Evolutionary conservation across 2,888 invertebrate genomes (phyloP).

Genomic region (Hydrotaea diabolus): DNA sequence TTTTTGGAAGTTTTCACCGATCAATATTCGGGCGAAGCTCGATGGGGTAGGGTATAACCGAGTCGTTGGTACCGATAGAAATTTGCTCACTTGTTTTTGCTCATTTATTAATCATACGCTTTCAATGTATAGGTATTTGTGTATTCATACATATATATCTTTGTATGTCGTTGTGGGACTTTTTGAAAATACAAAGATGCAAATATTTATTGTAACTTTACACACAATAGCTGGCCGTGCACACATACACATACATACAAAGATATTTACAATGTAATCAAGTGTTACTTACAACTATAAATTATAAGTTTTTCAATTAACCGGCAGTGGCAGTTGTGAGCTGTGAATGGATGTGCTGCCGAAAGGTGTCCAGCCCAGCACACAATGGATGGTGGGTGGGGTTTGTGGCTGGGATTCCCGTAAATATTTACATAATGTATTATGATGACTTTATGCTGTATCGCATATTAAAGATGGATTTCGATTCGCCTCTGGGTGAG

Average conservation of each 20-base stretch:
- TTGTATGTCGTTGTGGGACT: too few relatives aligned
- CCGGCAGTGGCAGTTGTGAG: neutral
- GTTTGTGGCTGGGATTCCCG: neutral
- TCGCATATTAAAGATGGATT: too few relatives aligned
- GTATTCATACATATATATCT: neutral
- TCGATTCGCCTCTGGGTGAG: too few relatives aligned
- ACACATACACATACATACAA: neutral
- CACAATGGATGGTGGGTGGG: neutral
- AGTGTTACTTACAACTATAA: neutral
- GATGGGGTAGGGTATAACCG: too few relatives aligned
- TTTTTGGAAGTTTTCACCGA: too few relatives aligned
- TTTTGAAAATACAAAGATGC: neutral
- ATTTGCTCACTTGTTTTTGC: too few relatives aligned
- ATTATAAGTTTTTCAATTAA: conserved; percentile 21
- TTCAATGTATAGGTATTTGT: neutral
- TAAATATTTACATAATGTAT: neutral
- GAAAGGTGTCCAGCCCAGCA: neutral
- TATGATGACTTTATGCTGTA: too few relatives aligned
- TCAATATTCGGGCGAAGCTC: too few relatives aligned
- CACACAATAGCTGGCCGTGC: neutral
- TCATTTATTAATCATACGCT: neutral
- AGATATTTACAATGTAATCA: neutral
- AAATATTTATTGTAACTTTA: conserved; percentile 14
- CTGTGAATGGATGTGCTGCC: too few relatives aligned
- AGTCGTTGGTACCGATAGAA: too few relatives aligned